Percentiles rank a stretch among this genome's conserved stretches.
Conservation (phyloP, 2,888 invertebrate genomes). For the Oxystoma pomonae region DNA sequence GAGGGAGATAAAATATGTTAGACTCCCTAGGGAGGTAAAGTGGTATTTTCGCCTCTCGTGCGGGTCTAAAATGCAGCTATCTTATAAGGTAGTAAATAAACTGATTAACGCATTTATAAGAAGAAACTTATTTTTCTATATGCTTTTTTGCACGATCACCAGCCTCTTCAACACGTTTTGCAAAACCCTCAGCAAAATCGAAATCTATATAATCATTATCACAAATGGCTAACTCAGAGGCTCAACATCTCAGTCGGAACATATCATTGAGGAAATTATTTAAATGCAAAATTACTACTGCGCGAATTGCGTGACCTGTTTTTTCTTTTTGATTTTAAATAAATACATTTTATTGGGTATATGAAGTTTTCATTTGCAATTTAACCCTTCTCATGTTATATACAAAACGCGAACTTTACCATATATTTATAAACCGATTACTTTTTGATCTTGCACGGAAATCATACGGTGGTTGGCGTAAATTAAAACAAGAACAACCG, state of each 20-base stretch:
- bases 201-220: not conserved
- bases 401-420: not conserved
- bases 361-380: not conserved
- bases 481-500: conserved; percentile 4
- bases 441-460: not conserved
- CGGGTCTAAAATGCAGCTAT: too few relatives aligned
- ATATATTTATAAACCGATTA: not conserved
- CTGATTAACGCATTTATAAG: too few relatives aligned
- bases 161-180: not conserved
- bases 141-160: too few relatives aligned
- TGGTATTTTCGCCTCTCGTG: too few relatives aligned
- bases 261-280: not conserved
- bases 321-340: not conserved
- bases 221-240: too few relatives aligned
- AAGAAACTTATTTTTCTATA: too few relatives aligned
- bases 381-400: not conserved
- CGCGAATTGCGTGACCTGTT: not conserved
- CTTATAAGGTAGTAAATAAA: too few relatives aligned
- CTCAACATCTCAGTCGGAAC: not conserved
- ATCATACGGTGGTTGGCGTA: not conserved
- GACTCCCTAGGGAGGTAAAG: too few relatives aligned
- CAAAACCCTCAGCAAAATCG: not conserved
- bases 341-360: not conserved
- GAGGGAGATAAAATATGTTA: too few relatives aligned
- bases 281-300: not conserved